phyloP scores from a whole-genome alignment of 2,888 invertebrate genomes.

The Odiellus spinosus region DNA sequence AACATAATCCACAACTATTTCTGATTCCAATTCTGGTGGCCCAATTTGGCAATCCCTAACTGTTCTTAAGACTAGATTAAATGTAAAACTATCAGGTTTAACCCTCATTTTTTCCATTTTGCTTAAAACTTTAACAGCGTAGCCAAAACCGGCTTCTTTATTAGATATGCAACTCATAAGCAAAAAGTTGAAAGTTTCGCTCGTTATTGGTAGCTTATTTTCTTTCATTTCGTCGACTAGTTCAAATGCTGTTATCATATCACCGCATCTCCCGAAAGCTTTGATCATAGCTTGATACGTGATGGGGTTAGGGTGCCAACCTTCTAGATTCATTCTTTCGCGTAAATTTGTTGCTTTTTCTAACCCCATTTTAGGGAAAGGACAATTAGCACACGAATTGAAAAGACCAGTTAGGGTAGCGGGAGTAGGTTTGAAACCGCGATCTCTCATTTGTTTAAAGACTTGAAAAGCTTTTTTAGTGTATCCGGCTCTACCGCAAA shows the following conservation, averaged over 20 bases:
- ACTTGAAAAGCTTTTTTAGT: conserved; percentile 63
- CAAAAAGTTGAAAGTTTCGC: conserved; percentile 58
- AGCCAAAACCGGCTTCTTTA: conserved; percentile 57
- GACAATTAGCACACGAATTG: conserved; percentile 71
- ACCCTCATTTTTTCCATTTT: too few species aligned
- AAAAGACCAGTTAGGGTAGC: conserved; percentile 71
- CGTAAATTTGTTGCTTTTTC: conserved; percentile 48
- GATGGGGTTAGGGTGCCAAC: conserved; percentile 46
- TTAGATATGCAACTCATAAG: conserved; percentile 70
- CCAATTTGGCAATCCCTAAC: too few species aligned
- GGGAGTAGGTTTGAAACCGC: conserved; percentile 47
- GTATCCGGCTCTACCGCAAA: conserved; percentile 65
- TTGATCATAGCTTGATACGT: conserved; percentile 82
- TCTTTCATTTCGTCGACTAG: conserved; percentile 65
- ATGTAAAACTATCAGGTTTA: too few species aligned
- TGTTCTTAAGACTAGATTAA: too few species aligned
- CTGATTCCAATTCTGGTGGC: too few species aligned
- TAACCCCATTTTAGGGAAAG: conserved; percentile 46
- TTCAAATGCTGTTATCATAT: conserved; percentile 56
- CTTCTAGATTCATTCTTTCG: conserved; percentile 48
- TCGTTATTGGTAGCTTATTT: conserved; percentile 33
- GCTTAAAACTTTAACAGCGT: conserved; percentile 46
- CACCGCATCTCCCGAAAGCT: conserved; percentile 70
- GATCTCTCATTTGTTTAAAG: conserved; percentile 49
- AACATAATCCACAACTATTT: too few species aligned